A percentile compares a stretch with the other conserved stretches of the same genome.
Evolutionary conservation across 2,797 vertebrate genomes (phyloP).

Genomic region (Xenentodon cancila): DNA sequence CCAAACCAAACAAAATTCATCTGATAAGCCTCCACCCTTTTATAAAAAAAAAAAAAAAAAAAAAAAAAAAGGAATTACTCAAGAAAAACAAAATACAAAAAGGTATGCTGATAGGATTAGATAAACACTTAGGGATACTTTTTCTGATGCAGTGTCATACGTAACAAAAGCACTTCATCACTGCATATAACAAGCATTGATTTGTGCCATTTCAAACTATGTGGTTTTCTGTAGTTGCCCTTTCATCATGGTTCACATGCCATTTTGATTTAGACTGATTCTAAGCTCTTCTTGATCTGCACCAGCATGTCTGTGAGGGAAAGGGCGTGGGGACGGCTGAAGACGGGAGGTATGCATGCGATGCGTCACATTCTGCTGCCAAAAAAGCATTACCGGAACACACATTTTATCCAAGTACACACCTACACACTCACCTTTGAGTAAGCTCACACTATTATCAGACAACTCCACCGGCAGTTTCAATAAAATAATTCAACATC

Average conservation of each 20-base stretch:
- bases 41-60: no score
- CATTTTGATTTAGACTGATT: conserved; percentile 27
- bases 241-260: conserved; percentile 11
- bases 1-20: neutral
- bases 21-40: no score
- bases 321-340: conserved; percentile 29
- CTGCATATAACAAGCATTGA: neutral
- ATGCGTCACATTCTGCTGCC: conserved; percentile 28
- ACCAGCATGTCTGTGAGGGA: conserved; percentile 33
- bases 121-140: neutral
- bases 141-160: neutral
- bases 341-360: conserved; percentile 49
- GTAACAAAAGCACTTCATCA: neutral
- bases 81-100: no score
- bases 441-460: neutral
- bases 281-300: conserved; percentile 33
- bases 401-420: conserved; percentile 7
- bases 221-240: neutral
- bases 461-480: conserved; percentile 5
- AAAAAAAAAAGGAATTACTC: no score
- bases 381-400: conserved; percentile 18
- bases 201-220: conserved; percentile 10
- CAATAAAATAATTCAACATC: neutral
- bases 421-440: neutral
- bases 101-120: no score